A percentile compares a stretch with the other conserved stretches of the same genome.
Evolutionary conservation across 2,797 vertebrate species (phyloP).

Genomic region (Notolabrus celidotus): DNA sequence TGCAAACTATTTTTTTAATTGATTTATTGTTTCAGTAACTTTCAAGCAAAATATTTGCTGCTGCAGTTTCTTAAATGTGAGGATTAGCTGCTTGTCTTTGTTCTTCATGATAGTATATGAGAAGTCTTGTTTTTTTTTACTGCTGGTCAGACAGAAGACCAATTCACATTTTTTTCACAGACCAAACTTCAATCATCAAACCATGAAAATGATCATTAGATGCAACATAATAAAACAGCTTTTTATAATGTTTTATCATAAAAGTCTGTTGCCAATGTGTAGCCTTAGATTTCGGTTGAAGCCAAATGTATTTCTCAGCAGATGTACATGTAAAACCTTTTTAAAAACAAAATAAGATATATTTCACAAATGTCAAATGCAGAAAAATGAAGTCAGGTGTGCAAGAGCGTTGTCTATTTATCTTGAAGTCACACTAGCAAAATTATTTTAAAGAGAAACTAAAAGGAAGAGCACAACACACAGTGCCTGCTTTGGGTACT

Average conservation of each 20-base stretch:
- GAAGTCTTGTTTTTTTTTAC: too few relatives aligned
- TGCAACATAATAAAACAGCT: background rate
- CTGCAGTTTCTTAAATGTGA: background rate
- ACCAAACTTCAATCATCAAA: background rate
- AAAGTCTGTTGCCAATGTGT: slow-evolving; percentile 1
- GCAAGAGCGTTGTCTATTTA: background rate
- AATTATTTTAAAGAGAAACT: slow-evolving; percentile 10
- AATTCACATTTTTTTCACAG: background rate
- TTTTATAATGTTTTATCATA: background rate
- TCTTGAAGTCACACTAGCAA: background rate
- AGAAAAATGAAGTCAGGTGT: background rate
- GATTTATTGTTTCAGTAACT: background rate
- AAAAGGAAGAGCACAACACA: background rate
- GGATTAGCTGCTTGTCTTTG: background rate
- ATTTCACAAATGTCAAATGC: background rate
- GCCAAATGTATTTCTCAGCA: background rate
- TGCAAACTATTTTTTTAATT: too few relatives aligned
- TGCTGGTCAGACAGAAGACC: too few relatives aligned
- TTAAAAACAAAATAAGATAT: background rate
- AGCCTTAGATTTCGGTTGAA: background rate
- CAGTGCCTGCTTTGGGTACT: background rate
- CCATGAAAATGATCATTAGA: background rate
- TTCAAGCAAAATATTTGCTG: background rate
- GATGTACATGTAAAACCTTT: too few relatives aligned
- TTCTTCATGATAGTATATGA: background rate